Evolutionary conservation across 92 coral and sea anemone species (phyloP).

Genomic region (Epizoanthus stellaris): DNA sequence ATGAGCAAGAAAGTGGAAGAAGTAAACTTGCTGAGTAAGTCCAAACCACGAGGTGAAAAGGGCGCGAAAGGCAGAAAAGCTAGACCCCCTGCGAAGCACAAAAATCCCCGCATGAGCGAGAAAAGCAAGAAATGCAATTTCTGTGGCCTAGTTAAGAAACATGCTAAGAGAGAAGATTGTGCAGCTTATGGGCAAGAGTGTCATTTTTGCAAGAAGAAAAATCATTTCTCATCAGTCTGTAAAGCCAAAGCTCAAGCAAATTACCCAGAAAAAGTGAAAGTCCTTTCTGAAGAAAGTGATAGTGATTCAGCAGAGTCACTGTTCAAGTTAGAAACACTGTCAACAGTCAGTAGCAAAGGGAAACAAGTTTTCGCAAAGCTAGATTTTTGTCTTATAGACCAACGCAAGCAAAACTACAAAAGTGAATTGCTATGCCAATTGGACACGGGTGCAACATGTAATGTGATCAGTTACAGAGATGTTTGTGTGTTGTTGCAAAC

Average conservation of each 20-base stretch:
- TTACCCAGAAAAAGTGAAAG: too few relatives aligned
- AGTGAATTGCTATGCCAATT: too few relatives aligned
- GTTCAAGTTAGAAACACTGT: slow-evolving; percentile 5
- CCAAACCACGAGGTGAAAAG: neutral
- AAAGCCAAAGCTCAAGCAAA: too few relatives aligned
- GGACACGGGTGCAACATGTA: too few relatives aligned
- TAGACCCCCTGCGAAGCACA: neutral
- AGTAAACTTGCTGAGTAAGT: neutral
- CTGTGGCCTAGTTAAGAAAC: neutral
- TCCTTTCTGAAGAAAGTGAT: neutral
- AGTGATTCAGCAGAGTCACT: neutral
- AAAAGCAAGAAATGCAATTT: slow-evolving; percentile 6
- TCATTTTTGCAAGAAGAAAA: too few relatives aligned
- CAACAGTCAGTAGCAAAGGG: slow-evolving; percentile 3
- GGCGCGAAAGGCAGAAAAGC: neutral
- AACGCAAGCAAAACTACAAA: neutral
- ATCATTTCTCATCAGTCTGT: too few relatives aligned
- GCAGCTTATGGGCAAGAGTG: too few relatives aligned
- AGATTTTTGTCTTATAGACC: neutral
- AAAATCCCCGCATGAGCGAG: neutral
- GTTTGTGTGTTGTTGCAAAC: neutral
- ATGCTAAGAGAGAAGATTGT: too few relatives aligned
- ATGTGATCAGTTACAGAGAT: slow-evolving; percentile 4
- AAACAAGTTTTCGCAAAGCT: neutral
- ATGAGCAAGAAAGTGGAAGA: slow-evolving; percentile 8